Percentiles rank a stretch among this genome's conserved stretches.
These are phyloP conservation scores for Myripristis jacobus DNA, from an alignment of 2,797 vertebrate genomes.

Conservation along the genomic window DNA sequence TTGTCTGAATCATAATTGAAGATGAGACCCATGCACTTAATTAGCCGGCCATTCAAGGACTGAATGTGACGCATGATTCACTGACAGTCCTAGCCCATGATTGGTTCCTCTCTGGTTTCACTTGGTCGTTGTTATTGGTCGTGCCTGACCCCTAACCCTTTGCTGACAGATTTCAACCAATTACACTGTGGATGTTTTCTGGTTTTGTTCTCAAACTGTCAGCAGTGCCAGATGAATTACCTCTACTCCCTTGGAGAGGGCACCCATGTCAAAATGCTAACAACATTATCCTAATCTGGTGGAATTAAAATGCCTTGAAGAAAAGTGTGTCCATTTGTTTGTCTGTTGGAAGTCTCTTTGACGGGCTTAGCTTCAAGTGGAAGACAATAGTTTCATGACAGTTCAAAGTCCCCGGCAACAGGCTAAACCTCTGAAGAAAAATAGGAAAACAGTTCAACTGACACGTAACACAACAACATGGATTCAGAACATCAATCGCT, in stretches of 20 bases:
- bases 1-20: constrained; percentile 32
- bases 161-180: constrained; percentile 34
- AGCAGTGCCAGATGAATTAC: constrained; percentile 50
- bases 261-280: constrained; percentile 33
- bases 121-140: constrained; percentile 17
- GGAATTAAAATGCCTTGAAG: constrained; percentile 20
- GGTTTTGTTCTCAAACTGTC: constrained; percentile 44
- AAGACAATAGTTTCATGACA: constrained; percentile 27
- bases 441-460: not conserved
- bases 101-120: constrained; percentile 14
- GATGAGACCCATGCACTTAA: constrained; percentile 40
- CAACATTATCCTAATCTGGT: constrained; percentile 36
- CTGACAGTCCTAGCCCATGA: constrained; percentile 7
- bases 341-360: constrained; percentile 20
- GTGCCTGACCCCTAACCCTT: constrained; percentile 29
- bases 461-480: constrained; percentile 4
- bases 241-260: constrained; percentile 4
- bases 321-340: constrained; percentile 11
- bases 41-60: constrained; percentile 12
- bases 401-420: constrained; percentile 27
- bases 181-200: constrained; percentile 20
- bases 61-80: constrained; percentile 38
- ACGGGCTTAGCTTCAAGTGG: constrained; percentile 16
- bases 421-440: constrained; percentile 7
- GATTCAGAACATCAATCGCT: constrained; percentile 3